Base-by-base conservation (phyloP, 2,888 invertebrate species). In the Orthosia gracilis region DNA sequence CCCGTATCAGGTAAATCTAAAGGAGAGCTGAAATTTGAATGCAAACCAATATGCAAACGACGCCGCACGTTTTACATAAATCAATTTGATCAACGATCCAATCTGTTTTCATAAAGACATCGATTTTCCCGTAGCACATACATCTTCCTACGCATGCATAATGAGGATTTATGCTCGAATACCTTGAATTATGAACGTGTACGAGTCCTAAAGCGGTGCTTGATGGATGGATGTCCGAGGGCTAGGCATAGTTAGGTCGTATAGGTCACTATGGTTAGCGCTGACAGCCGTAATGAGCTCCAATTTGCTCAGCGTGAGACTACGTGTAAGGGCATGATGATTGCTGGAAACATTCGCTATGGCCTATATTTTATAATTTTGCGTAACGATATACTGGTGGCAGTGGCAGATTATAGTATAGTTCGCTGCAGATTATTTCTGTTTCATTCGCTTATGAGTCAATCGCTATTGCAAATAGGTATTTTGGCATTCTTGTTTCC, bases 21-120 rank as follows among this genome's bases (percentile, higher is more conserved):
- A 49, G 0, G 21, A 23, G 23, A 18, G 11, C 26, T 49, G 40
- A 72, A 26, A 0, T n/a, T 49, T 21, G n/a, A 55, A 55, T 21
- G 21, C 26, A 11, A 61, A 26, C 23, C 7, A 23, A 57, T n/a
- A 57, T 26, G 68, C 47, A 40, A 57, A 76, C 40, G 69, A 70
- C 45, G 23, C 47, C 45, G 57, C 72, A 59, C 7, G n/a, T 49
- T 71, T 26, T 15, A 45, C 26, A 78, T 64, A 68, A 82, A 78
- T 82, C 69, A 82, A 81, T 45, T 66, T 61, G 77, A 69, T 82
- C 77, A 67, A 76, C 57, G 54, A 71, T 70, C 55, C 64, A 80
- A 83, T 80, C 61, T 65, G 52, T 73, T 73, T 79, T 67, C 73
- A 82, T 82, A 71, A 66, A 82, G 82, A 84, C 82, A 84, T 81